Evolutionary conservation across 2,797 vertebrate species (phyloP), one percentile per base, ranked within the genome.

Genomic region (Holocentrus rufus): DNA sequence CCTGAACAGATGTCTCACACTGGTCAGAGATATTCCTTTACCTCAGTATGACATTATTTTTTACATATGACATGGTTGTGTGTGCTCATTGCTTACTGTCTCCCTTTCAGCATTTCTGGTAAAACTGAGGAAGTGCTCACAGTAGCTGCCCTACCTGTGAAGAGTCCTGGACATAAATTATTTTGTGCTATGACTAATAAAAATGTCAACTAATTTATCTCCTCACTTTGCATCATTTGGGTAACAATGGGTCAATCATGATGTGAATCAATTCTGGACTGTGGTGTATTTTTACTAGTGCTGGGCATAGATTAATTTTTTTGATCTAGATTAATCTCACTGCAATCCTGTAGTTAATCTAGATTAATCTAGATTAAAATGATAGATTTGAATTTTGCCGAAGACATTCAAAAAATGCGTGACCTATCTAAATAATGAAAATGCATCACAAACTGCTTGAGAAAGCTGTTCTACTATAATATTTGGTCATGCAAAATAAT

Each of bases 31-130:
- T 4, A 2, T 20, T 2, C 5, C 4, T 0, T n/a, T 5, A 7
- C 25, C 27, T 63, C 1, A 7, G 2, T 1, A 4, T 5, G 7
- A 11, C 22, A 2, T 61, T 3, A n/a, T 20, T 13, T 7, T 27
- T 25, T 9, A 2, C 44, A 14, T 2, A 9, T n/a, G 10, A 2
- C 18, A 18, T 34, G 44, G 11, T 39, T 52, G 2, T 13, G 5
- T 22, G 36, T 50, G 3, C 1, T 79, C 3, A 58, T 30, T 17
- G 0, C 74, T 15, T 60, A 0, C 13, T 71, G 62, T 81, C 65
- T 3, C 7, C n/a, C 79, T 91, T 93, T 76, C 92, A 98, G 96
- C 95, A 0, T 98, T 99, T 91, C 95, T 98, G 89, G 92, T 95
- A 74, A 97, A 96, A 86, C 92, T 97, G 86, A 94, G 96, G 83